Percentiles rank a stretch among this genome's conserved stretches.
Evolutionary conservation across 2,797 vertebrate genomes (phyloP).

Genomic region (Enteromius mattozi): DNA sequence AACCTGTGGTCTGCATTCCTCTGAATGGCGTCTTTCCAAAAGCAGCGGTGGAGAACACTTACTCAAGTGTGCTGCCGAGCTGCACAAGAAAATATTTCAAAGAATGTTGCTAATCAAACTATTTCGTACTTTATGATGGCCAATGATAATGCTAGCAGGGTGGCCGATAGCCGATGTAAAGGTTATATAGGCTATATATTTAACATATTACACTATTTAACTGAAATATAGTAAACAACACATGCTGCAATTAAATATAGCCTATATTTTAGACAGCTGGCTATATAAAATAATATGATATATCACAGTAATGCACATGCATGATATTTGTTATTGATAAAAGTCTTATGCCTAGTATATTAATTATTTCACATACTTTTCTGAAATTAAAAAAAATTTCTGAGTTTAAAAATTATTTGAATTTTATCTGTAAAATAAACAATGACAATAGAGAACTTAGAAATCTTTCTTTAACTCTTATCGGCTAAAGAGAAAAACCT

Average conservation of each 20-base stretch:
- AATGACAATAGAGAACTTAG: too few species aligned
- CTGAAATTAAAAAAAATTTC: too few species aligned
- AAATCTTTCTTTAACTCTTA: too few species aligned
- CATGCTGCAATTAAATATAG: not conserved
- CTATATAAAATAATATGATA: not conserved
- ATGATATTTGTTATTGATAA: not conserved
- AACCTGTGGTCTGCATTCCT: constrained; percentile 14
- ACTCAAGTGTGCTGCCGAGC: constrained; percentile 16
- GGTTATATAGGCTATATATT: too few species aligned
- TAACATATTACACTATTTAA: not conserved
- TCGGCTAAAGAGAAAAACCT: not conserved
- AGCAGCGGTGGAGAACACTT: not conserved
- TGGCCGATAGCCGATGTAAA: too few species aligned
- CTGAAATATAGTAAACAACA: not conserved
- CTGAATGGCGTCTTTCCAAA: constrained; percentile 25
- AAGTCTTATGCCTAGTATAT: not conserved
- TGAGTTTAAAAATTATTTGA: too few species aligned
- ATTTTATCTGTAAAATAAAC: too few species aligned
- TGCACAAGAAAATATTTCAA: not conserved
- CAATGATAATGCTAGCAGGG: not conserved
- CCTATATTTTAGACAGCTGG: not conserved
- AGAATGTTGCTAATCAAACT: not conserved
- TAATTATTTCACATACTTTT: too few species aligned
- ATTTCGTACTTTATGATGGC: not conserved
- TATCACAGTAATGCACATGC: not conserved